Evolutionary conservation across 2,888 invertebrate genomes (phyloP).

Genomic region (Cataglyphis albicans): DNA sequence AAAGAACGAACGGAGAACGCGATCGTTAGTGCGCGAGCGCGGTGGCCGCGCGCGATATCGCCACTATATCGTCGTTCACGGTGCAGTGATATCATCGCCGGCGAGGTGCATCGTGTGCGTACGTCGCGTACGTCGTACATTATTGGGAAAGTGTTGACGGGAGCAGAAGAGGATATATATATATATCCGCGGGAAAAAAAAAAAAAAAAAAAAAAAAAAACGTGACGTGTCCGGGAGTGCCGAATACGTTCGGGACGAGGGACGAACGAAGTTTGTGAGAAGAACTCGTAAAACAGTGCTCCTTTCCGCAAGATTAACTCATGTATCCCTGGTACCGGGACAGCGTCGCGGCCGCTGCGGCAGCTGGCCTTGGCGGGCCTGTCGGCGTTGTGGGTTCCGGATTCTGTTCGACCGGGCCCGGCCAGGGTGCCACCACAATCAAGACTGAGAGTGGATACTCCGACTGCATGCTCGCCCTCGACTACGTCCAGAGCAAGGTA

Average conservation of each 20-base stretch:
- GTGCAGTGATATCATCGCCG: slow-evolving; percentile 37
- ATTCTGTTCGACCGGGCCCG: slow-evolving; percentile 87
- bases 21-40: slow-evolving; percentile 36
- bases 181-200: neutral
- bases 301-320: neutral
- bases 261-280: neutral
- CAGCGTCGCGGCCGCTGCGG: slow-evolving; percentile 87
- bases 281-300: neutral
- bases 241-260: neutral
- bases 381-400: slow-evolving; percentile 85
- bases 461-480: slow-evolving; percentile 91
- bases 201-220: neutral
- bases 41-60: slow-evolving; percentile 12
- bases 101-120: slow-evolving; percentile 23
- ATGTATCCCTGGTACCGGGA: slow-evolving; percentile 90
- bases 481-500: slow-evolving; percentile 90
- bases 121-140: neutral
- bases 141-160: neutral
- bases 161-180: neutral
- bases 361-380: slow-evolving; percentile 86
- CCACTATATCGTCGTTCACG: neutral
- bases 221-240: slow-evolving; percentile 23
- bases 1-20: neutral
- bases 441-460: slow-evolving; percentile 90
- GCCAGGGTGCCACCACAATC: slow-evolving; percentile 87